Evolutionary conservation across 2,113 vertebrate species (phyloP).

Genomic region (Muntiacus muntjak): DNA sequence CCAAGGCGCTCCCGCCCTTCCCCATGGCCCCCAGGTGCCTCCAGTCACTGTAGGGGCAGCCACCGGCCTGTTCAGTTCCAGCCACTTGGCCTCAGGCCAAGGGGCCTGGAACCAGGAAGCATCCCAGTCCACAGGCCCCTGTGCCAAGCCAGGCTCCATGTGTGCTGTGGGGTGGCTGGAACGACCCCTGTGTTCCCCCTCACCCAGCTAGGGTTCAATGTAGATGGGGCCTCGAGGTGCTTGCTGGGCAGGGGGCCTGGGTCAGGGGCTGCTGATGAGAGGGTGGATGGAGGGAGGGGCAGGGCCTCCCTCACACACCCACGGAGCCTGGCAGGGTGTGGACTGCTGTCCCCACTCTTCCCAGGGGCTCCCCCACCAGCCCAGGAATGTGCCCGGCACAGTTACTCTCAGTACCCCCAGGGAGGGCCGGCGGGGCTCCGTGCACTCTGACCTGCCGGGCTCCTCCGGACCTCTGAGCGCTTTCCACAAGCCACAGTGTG

Average conservation of each 20-base stretch:
- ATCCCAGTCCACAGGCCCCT: background rate
- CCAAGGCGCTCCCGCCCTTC: background rate
- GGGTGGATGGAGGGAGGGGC: background rate
- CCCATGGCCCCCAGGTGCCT: rapidly evolving
- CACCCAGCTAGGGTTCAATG: background rate
- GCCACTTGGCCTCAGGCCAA: background rate
- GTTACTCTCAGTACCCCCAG: background rate
- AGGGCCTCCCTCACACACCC: too few relatives aligned
- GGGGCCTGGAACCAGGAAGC: background rate
- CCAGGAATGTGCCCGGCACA: background rate
- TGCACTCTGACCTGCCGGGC: background rate
- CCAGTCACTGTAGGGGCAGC: background rate
- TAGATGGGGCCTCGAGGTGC: rapidly evolving
- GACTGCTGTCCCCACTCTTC: background rate
- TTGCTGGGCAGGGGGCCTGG: background rate
- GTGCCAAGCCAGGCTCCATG: too few relatives aligned
- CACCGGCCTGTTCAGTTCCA: too few relatives aligned
- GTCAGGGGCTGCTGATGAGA: background rate
- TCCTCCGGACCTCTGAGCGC: background rate
- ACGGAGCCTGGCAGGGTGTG: background rate
- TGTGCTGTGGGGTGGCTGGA: background rate
- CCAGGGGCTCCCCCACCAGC: background rate
- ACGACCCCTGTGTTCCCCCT: rapidly evolving
- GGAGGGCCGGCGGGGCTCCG: too few relatives aligned
- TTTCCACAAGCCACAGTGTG: background rate